Evolutionary conservation across 2,888 invertebrate species (phyloP).

Genomic region (Dusona sp.): DNA sequence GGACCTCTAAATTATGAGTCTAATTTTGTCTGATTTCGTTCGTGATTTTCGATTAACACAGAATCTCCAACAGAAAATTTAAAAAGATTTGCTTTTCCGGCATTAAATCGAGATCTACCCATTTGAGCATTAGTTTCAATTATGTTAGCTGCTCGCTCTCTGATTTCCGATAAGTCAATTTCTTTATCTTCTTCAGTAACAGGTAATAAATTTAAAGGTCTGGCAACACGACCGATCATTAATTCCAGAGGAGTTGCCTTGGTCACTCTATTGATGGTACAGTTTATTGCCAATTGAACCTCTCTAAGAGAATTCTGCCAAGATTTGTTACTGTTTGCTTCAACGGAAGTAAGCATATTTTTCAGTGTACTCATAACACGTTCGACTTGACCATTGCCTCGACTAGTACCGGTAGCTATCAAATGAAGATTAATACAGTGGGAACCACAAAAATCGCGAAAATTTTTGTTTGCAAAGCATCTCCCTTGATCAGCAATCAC

Average conservation of each 20-base stretch:
- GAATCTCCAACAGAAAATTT: constrained; percentile 42
- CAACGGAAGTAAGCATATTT: constrained; percentile 73
- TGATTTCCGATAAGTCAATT: constrained; percentile 44
- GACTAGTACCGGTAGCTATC: constrained; percentile 72
- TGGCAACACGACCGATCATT: constrained; percentile 73
- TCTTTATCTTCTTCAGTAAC: constrained; percentile 38
- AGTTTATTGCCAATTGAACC: constrained; percentile 75
- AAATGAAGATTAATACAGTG: constrained; percentile 68
- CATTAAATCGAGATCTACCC: constrained; percentile 44
- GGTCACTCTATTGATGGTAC: constrained; percentile 71
- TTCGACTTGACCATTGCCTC: constrained; percentile 77
- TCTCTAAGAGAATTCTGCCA: constrained; percentile 75
- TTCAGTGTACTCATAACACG: constrained; percentile 72
- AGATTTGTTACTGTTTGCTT: constrained; percentile 60
- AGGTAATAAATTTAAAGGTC: constrained; percentile 58
- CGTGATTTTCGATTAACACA: constrained; percentile 52
- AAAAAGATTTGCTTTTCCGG: constrained; percentile 31
- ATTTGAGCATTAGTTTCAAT: constrained; percentile 41
- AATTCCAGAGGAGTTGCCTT: constrained; percentile 75
- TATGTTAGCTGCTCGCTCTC: constrained; percentile 41
- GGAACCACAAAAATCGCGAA: constrained; percentile 61
- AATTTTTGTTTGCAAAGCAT: constrained; percentile 65
- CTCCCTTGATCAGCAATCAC: constrained; percentile 65
- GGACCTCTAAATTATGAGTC: constrained; percentile 51
- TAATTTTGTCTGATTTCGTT: constrained; percentile 53